Evolutionary conservation across 2,797 vertebrate species (phyloP), one percentile per base, ranked within the genome.

Genomic region (Coregonus ussuriensis): DNA sequence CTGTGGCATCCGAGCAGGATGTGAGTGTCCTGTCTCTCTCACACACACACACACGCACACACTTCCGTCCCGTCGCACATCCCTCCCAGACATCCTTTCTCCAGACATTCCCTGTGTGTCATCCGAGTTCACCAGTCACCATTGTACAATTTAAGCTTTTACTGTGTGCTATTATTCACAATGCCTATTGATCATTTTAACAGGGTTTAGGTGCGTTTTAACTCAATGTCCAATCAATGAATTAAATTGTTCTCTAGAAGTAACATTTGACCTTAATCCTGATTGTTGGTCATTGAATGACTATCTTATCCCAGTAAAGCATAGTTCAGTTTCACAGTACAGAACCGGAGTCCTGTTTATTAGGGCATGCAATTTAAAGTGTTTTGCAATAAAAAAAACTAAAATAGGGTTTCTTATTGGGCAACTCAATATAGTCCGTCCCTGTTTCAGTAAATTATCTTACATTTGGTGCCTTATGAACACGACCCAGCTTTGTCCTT

Each of bases 1-100:
- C 94, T 15, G 51, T 87, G 21, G 77, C 86, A 71, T 80, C 91
- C 13, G 96, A 97, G 6, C 94, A 93, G 62, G 96, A 98, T 92
- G 97, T 98, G 87, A 95, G 95, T 81, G 25, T 35, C 77, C 35
- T 47, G 41, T 47, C 41, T 47, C 41, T 13, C 5, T 25, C 69
- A 77, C 35, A 7, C 35, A 62, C 35, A 37, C n/a, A 25, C 76
- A 5, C 25, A 9, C 47, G 35, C 29, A 31, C 0, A 35, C 29
- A 75, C 47, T 69, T 66, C 33, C 67, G 6, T 4, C 33, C 31
- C 1, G 13, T 70, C 4, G 4, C n/a, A 54, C 7, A 4, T 33
- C 15, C 31, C 31, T 63, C 7, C 1, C 25, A 29, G 21, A 81
- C 72, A 75, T 82, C 72, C 81, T 79, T 81, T 77, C 59, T 71